These are phyloP conservation scores for Tricholauxania praeusta DNA, from an alignment of 2,888 invertebrate species.

Conservation along the genomic window DNA sequence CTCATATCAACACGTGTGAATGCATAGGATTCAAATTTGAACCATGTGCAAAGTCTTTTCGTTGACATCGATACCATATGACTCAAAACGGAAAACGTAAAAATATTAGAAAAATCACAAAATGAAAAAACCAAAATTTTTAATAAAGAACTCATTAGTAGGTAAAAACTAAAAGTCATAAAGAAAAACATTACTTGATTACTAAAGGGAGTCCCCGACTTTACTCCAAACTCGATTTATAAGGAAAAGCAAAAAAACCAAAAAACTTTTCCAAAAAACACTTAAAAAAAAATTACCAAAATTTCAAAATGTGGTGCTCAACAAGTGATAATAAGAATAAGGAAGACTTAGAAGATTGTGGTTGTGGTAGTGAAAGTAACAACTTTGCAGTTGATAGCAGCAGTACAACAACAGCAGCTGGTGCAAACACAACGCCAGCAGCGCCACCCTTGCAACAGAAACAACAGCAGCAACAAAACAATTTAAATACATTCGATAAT, in stretches of 20 bases:
- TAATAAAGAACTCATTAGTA: conserved; percentile 47
- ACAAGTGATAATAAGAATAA: conserved; percentile 58
- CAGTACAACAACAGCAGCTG: conserved; percentile 50
- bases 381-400: conserved; percentile 40
- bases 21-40: too few species aligned
- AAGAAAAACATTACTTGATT: conserved; percentile 5
- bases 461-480: conserved; percentile 39
- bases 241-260: conserved; percentile 20
- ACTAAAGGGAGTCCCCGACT: too few species aligned
- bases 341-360: conserved; percentile 57
- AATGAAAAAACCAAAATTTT: not conserved
- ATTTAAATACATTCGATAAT: conserved; percentile 45
- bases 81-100: too few species aligned
- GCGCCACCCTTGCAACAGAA: conserved; percentile 46
- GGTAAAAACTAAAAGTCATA: conserved; percentile 48
- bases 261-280: conserved; percentile 36
- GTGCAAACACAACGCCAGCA: conserved; percentile 42
- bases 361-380: conserved; percentile 50
- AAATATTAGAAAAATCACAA: too few species aligned
- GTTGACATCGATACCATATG: too few species aligned
- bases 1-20: too few species aligned
- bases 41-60: too few species aligned
- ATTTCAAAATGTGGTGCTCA: conserved; percentile 62
- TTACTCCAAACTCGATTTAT: too few species aligned
- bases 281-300: conserved; percentile 32